Evolutionary conservation across 1,140 invertebrate species (phyloP), one percentile per base, ranked within the genome.

Genomic region (Sinonovacula constricta): DNA sequence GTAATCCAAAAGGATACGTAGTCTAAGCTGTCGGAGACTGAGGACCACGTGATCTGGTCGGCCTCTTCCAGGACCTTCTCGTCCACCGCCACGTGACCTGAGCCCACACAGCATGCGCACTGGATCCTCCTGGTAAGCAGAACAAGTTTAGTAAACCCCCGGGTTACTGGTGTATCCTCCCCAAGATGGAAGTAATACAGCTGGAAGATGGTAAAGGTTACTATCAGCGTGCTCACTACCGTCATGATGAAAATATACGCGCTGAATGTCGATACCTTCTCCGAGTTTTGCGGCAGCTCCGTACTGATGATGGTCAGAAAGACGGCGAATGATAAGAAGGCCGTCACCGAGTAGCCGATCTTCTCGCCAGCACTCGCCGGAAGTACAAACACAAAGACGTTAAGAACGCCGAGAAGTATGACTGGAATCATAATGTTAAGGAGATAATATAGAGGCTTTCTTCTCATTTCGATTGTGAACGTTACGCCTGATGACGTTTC

Each of bases 321-420:
- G 15, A 85, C 80, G 18, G 84, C 80, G 14, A 82, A 77, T 4
- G 84, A 79, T 7, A 85, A 63, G 33, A 85, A 81, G 12, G 81
- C 66, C 1, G 82, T 83, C n/a, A 85, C 66, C 1, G 79, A 68
- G 31, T 68, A 83, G 0, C 77, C 57, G 10, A 77, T 65, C 62
- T 81, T 83, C 39, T 85, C 82, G 31, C 82, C 83, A 33, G 71
- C 70, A n/a, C 69, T 68, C 10, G 75, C 63, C 18, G 83, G 84
- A 18, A 85, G 62, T 3, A 79, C 28, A 36, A 85, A 85, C 5
- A 76, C 74, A 18, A 80, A 60, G 10, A 66, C 72, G 39, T 83
- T 83, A 3, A 85, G 45, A 14, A 82, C 34, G 0, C 71, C 72
- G 0, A 83, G 31, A 14, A 85, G 60, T 14, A 82, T 56, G 0